These are phyloP conservation scores for Smithornis capensis DNA, from an alignment of 2,113 vertebrate genomes.

Conservation along the genomic window DNA sequence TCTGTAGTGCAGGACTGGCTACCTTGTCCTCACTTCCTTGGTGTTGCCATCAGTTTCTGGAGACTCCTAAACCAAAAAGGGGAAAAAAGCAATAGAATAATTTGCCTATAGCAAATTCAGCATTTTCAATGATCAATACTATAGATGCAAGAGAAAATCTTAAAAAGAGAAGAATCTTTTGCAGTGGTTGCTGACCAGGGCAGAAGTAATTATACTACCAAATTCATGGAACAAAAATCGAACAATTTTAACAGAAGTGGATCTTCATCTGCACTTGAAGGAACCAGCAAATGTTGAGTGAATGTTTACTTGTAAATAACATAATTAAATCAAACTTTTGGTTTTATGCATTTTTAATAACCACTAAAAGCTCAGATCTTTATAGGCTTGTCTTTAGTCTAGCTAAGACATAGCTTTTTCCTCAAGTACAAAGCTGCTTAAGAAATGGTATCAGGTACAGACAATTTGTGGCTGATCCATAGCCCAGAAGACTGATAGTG, in stretches of 20 bases:
- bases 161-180: background rate
- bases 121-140: background rate
- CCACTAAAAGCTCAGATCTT: background rate
- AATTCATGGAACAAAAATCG: background rate
- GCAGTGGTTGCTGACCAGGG: background rate
- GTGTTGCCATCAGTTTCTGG: background rate
- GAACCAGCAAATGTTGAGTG: background rate
- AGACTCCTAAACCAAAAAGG: background rate
- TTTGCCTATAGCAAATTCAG: background rate
- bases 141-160: background rate
- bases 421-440: background rate
- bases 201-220: background rate
- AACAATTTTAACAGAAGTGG: background rate
- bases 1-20: background rate
- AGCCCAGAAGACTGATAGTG: background rate
- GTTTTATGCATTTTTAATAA: background rate
- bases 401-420: background rate
- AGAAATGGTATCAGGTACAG: background rate
- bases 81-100: background rate
- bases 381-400: background rate
- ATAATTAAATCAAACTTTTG: background rate
- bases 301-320: background rate
- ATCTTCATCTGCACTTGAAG: background rate
- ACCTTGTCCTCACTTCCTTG: background rate
- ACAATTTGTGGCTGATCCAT: background rate